These are phyloP conservation scores for Sanderia malayensis DNA, from an alignment of 30 jellyfish, hydroid and myxozoan species.

Conservation along the genomic window DNA sequence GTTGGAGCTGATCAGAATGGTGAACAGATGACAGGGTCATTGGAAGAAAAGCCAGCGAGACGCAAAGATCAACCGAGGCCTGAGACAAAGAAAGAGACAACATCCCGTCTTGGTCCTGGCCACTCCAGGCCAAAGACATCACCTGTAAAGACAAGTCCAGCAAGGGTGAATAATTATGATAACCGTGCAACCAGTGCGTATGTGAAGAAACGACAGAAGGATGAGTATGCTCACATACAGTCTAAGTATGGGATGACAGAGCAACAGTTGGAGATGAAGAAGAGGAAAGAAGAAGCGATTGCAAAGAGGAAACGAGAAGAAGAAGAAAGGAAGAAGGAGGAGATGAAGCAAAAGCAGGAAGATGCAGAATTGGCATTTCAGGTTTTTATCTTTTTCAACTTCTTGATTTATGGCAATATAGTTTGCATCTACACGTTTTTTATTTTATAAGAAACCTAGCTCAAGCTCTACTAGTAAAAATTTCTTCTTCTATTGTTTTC, in stretches of 20 bases:
- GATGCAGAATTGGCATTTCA: conserved; percentile 96
- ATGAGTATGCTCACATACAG: conserved; percentile 72
- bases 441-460: no score
- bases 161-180: background rate
- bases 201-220: conserved; percentile 34
- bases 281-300: conserved; percentile 64
- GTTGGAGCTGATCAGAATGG: conserved; percentile 19
- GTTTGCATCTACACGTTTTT: no score
- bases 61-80: conserved; percentile 9
- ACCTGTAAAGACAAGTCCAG: conserved; percentile 21
- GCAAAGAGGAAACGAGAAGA: conserved; percentile 82
- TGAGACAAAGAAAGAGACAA: background rate
- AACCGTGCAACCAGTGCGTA: conserved; percentile 39
- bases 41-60: background rate
- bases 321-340: conserved; percentile 68
- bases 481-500: no score
- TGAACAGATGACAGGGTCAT: background rate
- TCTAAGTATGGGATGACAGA: conserved; percentile 93
- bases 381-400: no score
- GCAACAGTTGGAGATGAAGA: conserved; percentile 90
- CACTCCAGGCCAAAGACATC: conserved; percentile 67
- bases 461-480: no score
- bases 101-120: background rate
- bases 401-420: no score
- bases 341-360: conserved; percentile 48